These are phyloP conservation scores for Ectemnius continuus DNA, from an alignment of 2,888 invertebrate species.

Conservation along the genomic window DNA sequence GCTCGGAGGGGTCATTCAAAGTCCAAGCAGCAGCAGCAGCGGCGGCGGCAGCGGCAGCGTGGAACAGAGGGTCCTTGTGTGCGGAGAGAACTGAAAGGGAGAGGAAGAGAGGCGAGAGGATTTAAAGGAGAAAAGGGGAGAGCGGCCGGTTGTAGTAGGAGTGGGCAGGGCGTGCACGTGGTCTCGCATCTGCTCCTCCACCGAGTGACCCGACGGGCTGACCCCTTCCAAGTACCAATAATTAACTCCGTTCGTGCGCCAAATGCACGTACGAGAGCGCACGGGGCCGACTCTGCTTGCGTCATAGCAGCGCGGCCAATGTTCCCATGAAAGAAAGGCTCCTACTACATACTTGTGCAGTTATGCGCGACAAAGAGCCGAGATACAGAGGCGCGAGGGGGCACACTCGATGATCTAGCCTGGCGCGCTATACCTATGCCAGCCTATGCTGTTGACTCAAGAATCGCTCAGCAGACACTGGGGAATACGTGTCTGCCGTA, in stretches of 20 bases:
- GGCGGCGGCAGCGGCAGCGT: conserved; percentile 7
- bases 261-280: conserved; percentile 55
- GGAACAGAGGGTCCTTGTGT: background rate
- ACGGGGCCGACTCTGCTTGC: conserved; percentile 49
- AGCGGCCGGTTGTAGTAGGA: conserved; percentile 19
- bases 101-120: conserved; percentile 12
- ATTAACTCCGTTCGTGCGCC: conserved; percentile 70
- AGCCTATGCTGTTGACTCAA: too few species aligned
- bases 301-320: conserved; percentile 50
- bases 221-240: conserved; percentile 75
- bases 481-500: background rate
- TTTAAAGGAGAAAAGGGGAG: conserved; percentile 19
- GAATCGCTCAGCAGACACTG: too few species aligned
- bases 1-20: conserved; percentile 6
- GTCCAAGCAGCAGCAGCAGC: conserved; percentile 12
- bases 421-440: background rate
- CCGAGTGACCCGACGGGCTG: conserved; percentile 68
- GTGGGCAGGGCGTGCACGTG: conserved; percentile 66
- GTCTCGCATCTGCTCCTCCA: conserved; percentile 72
- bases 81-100: conserved; percentile 7
- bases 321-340: conserved; percentile 58
- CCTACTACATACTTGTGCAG: conserved; percentile 47
- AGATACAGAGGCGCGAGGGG: conserved; percentile 46
- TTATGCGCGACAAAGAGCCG: conserved; percentile 53
- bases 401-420: conserved; percentile 23